Evolutionary conservation across 2,888 invertebrate genomes (phyloP).

Genomic region (Apodemia duryi): DNA sequence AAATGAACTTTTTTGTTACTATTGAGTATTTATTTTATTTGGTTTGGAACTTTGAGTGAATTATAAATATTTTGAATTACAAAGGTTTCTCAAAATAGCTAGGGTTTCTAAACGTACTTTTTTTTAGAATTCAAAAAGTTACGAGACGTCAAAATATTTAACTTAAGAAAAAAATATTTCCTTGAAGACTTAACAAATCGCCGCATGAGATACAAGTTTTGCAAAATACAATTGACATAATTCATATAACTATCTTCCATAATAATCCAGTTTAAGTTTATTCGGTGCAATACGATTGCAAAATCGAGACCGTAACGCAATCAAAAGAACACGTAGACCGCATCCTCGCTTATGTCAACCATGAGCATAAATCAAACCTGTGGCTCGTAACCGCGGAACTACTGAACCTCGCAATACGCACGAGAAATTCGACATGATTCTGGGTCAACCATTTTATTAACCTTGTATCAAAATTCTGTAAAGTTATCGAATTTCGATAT

Average conservation of each 20-base stretch:
- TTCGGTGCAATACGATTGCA: conserved; percentile 21
- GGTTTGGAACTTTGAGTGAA: too few species aligned
- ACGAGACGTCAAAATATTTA: too few species aligned
- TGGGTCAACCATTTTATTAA: background rate
- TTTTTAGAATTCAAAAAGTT: too few species aligned
- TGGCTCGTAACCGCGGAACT: conserved; percentile 26
- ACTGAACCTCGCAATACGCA: conserved; percentile 27
- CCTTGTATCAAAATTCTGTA: background rate
- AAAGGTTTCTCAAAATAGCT: too few species aligned
- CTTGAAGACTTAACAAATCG: background rate
- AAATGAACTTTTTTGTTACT: too few species aligned
- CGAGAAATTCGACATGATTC: conserved; percentile 18
- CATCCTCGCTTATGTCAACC: conserved; percentile 47
- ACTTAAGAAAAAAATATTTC: too few species aligned
- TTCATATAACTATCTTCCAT: conserved; percentile 3
- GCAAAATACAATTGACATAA: background rate
- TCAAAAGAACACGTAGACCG: conserved; percentile 29
- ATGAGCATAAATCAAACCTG: conserved; percentile 47
- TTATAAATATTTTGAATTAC: too few species aligned
- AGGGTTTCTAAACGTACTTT: too few species aligned
- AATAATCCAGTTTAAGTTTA: background rate
- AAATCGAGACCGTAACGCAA: conserved; percentile 24
- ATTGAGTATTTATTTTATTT: too few species aligned
- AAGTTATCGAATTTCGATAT: too few species aligned
- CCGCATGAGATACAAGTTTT: background rate